Evolutionary conservation across 1,140 invertebrate species (phyloP).

Genomic region (Cydia pomonella): DNA sequence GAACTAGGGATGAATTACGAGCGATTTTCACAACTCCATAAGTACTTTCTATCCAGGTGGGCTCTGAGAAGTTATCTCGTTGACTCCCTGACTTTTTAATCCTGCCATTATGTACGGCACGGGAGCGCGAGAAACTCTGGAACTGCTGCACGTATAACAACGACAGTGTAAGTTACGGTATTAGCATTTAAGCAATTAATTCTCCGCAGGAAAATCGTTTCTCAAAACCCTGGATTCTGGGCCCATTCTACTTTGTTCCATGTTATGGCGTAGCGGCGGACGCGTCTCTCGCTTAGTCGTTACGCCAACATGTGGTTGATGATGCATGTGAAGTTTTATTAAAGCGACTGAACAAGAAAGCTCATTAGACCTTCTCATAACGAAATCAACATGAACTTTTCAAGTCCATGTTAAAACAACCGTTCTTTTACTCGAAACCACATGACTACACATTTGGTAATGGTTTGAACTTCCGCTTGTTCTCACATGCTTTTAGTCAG

Average conservation of each 20-base stretch:
- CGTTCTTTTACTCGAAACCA: constrained; percentile 43
- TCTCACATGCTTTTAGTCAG: constrained; percentile 50
- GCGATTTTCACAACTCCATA: constrained; percentile 52
- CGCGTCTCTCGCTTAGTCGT: not conserved
- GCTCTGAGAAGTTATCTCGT: constrained; percentile 40
- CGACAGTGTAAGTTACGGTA: constrained; percentile 12
- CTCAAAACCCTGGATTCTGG: not conserved
- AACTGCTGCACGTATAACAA: constrained; percentile 22
- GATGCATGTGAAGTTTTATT: constrained; percentile 10
- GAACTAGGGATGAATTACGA: constrained; percentile 52
- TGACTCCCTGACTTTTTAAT: constrained; percentile 45
- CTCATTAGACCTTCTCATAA: constrained; percentile 30
- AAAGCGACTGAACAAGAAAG: constrained; percentile 30
- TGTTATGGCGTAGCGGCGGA: not conserved
- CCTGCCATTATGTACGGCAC: constrained; percentile 38
- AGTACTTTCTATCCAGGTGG: constrained; percentile 47
- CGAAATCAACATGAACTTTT: constrained; percentile 25
- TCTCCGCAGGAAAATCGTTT: not conserved
- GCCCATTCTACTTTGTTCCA: not conserved
- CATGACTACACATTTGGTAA: constrained; percentile 65
- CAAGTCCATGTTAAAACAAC: constrained; percentile 39
- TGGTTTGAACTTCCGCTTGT: constrained; percentile 68
- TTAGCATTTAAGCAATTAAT: constrained; percentile 19
- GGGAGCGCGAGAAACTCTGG: not conserved
- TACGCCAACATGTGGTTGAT: constrained; percentile 12